Conservation (phyloP, 1,140 invertebrate genomes). For the Parapsyche elsis region DNA sequence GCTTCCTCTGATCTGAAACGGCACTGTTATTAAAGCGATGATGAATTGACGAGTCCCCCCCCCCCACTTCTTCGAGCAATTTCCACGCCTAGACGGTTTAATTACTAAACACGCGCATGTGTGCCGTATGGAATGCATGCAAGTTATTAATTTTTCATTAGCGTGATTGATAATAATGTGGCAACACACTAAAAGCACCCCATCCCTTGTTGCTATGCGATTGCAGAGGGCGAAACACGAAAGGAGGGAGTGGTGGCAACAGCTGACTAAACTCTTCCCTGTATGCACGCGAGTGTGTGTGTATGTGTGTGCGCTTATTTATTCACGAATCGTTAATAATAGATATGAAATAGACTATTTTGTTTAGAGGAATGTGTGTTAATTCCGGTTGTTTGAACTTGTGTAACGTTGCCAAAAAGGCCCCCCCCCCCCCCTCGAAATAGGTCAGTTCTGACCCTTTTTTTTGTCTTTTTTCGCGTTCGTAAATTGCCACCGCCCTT, state of each 20-base stretch:
- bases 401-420: neutral
- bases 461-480: too few species aligned
- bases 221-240: neutral
- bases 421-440: neutral
- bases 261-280: slow-evolving; percentile 4
- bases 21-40: too few species aligned
- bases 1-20: neutral
- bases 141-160: too few species aligned
- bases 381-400: neutral
- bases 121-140: too few species aligned
- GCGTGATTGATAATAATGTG: too few species aligned
- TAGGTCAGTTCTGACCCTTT: neutral
- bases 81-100: too few species aligned
- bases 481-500: too few species aligned
- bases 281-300: neutral
- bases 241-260: slow-evolving; percentile 19
- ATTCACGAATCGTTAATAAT: neutral
- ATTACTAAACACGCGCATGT: too few species aligned
- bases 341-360: neutral
- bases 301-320: too few species aligned
- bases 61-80: too few species aligned
- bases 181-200: neutral
- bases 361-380: too few species aligned
- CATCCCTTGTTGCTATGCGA: neutral
- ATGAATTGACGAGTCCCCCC: too few species aligned